Evolutionary conservation across 2,113 vertebrate genomes (phyloP).

Genomic region (Spilogale gracilis): DNA sequence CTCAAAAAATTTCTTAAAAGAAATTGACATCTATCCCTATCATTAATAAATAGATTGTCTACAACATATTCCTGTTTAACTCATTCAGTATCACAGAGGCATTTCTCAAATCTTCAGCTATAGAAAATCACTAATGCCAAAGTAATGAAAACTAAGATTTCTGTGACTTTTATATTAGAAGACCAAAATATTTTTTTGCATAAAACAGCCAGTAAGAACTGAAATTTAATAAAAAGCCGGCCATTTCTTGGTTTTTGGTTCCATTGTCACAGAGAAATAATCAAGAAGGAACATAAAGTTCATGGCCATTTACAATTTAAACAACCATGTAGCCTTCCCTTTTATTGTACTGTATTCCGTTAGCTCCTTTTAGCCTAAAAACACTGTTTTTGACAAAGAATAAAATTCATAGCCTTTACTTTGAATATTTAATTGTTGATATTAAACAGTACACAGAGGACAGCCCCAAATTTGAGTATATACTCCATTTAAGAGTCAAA

Average conservation of each 20-base stretch:
- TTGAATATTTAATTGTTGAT: background rate
- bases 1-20: background rate
- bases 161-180: background rate
- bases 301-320: background rate
- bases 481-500: background rate
- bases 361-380: background rate
- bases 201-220: background rate
- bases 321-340: background rate
- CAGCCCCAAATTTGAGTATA: background rate
- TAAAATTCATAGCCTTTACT: background rate
- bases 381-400: background rate
- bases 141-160: background rate
- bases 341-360: accelerated
- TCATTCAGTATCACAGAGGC: background rate
- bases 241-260: background rate
- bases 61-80: background rate
- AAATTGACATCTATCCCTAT: background rate
- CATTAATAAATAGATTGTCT: background rate
- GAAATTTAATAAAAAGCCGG: background rate
- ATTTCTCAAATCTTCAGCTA: background rate
- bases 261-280: background rate
- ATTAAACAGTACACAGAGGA: background rate
- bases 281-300: background rate
- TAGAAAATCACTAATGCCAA: background rate
- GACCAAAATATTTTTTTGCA: background rate